phyloP scores from a whole-genome alignment of 2,797 vertebrate species.

The Thunnus albacares region DNA sequence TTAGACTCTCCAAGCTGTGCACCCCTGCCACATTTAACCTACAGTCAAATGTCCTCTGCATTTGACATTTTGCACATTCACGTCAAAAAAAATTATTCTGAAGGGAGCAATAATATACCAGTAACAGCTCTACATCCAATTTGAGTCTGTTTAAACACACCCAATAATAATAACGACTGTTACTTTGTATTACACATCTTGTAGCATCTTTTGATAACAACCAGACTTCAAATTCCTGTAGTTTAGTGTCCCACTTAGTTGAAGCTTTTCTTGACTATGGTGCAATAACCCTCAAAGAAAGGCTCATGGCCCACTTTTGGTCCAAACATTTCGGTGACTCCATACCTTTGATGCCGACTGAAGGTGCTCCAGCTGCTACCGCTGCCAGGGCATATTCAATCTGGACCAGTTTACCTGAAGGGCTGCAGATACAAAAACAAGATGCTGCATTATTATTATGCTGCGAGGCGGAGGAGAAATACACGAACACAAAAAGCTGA shows the following conservation, averaged over 20 bases:
- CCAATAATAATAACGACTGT: no score
- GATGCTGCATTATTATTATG: background rate
- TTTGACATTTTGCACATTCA: background rate
- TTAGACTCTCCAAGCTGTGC: no score
- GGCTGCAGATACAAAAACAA: slow-evolving; percentile 82
- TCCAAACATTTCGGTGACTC: background rate
- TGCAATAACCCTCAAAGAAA: background rate
- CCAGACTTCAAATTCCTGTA: background rate
- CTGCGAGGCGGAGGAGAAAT: rapidly evolving
- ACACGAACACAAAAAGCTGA: background rate
- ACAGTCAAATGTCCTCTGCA: background rate
- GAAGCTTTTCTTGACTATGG: background rate
- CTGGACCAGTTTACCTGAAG: slow-evolving; percentile 98
- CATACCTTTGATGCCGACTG: slow-evolving; percentile 93
- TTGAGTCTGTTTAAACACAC: no score
- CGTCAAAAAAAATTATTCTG: background rate
- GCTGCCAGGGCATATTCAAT: slow-evolving; percentile 99
- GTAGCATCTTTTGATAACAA: background rate
- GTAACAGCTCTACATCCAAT: background rate
- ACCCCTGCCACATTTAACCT: no score
- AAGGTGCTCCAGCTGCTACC: slow-evolving; percentile 97
- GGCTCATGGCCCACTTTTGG: rapidly evolving
- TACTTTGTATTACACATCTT: no score
- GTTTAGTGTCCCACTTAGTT: background rate
- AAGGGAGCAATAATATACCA: background rate